Percentiles rank a stretch among this genome's conserved stretches.
Conservation (phyloP, 2,888 invertebrate genomes). For the Drosophila paramelanica region DNA sequence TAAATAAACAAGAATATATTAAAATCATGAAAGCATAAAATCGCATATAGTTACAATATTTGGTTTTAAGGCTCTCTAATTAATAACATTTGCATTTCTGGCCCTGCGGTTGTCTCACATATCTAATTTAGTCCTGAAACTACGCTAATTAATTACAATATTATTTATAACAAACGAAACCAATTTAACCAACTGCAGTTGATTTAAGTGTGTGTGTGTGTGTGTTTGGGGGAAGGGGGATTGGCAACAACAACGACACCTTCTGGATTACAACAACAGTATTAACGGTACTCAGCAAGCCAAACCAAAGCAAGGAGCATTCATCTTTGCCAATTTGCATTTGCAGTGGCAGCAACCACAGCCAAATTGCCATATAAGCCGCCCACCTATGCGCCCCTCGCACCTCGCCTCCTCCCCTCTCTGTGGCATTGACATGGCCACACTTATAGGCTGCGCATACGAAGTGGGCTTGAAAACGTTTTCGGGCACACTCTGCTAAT, state of each 20-base stretch:
- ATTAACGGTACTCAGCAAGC: conserved; percentile 13
- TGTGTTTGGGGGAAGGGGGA: too few relatives aligned
- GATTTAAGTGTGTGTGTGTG: conserved; percentile 27
- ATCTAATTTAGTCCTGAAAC: not conserved
- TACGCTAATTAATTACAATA: conserved; percentile 6
- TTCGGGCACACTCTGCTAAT: conserved; percentile 72
- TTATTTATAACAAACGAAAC: not conserved
- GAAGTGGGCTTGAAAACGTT: not conserved
- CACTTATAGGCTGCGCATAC: conserved; percentile 21
- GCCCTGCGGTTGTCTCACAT: not conserved
- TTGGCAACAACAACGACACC: conserved; percentile 18
- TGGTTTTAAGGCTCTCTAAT: too few relatives aligned
- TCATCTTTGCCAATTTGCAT: conserved; percentile 74
- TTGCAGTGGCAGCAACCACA: conserved; percentile 39
- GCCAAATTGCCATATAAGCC: conserved; percentile 53
- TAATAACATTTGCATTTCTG: too few relatives aligned
- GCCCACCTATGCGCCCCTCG: conserved; percentile 9
- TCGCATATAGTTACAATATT: too few relatives aligned
- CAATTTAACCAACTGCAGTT: conserved; percentile 13
- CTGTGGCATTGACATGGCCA: conserved; percentile 4
- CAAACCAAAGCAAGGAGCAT: conserved; percentile 44
- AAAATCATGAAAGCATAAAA: too few relatives aligned
- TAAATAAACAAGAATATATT: too few relatives aligned
- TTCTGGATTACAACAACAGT: not conserved
- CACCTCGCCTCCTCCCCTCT: not conserved